Base-by-base conservation (phyloP, 2,888 invertebrate species). In the Sycophila texana region DNA sequence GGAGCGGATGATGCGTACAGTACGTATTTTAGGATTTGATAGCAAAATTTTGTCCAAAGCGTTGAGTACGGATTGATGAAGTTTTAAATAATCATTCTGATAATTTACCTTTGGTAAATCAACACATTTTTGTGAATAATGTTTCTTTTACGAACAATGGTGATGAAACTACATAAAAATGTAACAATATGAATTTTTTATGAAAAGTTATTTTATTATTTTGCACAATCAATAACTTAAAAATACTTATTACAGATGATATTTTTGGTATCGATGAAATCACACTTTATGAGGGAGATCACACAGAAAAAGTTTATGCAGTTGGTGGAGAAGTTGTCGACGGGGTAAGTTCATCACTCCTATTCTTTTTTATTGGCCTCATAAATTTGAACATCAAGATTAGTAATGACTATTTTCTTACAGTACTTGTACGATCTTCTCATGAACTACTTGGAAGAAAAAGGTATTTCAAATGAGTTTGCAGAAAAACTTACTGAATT, bases 311-410 rank as follows among this genome's bases (percentile, higher is more conserved):
- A 86, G 94, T 95, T 14, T 97, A 97, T 86, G 95, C 97, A 4
- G 97, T 98, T 10, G 96, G 97, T 78, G 98, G 98, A 66, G 98
- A 98, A 89, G 96, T 98, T 80, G 93, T 99, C 74, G 99, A 99
- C 91, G 98, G 97, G 86, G 98, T 98, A 92, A 93, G 94, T 92
- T 68, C 68, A 49, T 26, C 70, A 74, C 55, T 68, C 55, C 72
- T 49, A 51, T n/a, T n/a, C 57, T 68, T 67, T 60, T n/a, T 67
- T 26, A 39, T 18, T 75, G 65, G 55, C 77, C 57, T 67, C 65
- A 63, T 53, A 57, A 57, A 49, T 60, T 49, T 65, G 63, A 20
- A 73, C 20, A 57, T 65, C 22, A 67, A 72, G 67, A 55, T 76
- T 63, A 72, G 16, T 16, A 53, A 58, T 63, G 60, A 57, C n/a